These are phyloP conservation scores for Drosophila mettleri DNA, from an alignment of 2,888 invertebrate genomes.

Conservation along the genomic window DNA sequence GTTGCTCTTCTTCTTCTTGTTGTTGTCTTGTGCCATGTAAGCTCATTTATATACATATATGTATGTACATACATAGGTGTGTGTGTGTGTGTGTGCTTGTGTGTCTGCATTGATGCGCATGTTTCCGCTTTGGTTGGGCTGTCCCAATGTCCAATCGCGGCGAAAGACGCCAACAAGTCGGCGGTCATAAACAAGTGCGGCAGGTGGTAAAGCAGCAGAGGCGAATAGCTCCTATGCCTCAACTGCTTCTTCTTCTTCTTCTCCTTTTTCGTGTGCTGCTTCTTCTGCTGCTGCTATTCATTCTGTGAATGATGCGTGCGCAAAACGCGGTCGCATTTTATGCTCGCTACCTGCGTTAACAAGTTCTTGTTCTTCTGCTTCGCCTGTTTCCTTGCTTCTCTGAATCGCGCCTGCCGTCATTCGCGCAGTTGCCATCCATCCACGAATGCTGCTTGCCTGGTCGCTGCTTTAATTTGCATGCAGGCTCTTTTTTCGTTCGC, in stretches of 20 bases:
- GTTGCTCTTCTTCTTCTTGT: slow-evolving; percentile 21
- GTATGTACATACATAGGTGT: not conserved
- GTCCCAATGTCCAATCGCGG: slow-evolving; percentile 16
- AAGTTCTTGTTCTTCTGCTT: slow-evolving; percentile 19
- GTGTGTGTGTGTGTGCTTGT: slow-evolving; percentile 24
- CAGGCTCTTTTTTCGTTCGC: slow-evolving; percentile 43
- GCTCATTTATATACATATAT: slow-evolving; percentile 13
- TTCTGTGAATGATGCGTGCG: slow-evolving; percentile 52
- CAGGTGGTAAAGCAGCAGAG: slow-evolving; percentile 60
- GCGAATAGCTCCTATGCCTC: slow-evolving; percentile 13
- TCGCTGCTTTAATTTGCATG: slow-evolving; percentile 72
- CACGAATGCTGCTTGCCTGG: slow-evolving; percentile 62
- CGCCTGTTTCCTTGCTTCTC: slow-evolving; percentile 22
- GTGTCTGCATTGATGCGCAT: slow-evolving; percentile 64
- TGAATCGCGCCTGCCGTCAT: slow-evolving; percentile 29
- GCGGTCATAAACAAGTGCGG: slow-evolving; percentile 70
- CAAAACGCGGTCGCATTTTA: slow-evolving; percentile 46
- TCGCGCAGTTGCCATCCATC: slow-evolving; percentile 34
- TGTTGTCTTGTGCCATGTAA: slow-evolving; percentile 17
- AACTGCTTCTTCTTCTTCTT: not conserved
- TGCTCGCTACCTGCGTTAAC: slow-evolving; percentile 29
- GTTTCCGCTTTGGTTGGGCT: slow-evolving; percentile 64
- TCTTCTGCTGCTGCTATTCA: not conserved
- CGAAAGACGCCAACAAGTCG: slow-evolving; percentile 69
- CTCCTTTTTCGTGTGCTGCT: not conserved